Evolutionary conservation across 1,140 invertebrate genomes (phyloP).

Genomic region (Macrobrachium nipponense): DNA sequence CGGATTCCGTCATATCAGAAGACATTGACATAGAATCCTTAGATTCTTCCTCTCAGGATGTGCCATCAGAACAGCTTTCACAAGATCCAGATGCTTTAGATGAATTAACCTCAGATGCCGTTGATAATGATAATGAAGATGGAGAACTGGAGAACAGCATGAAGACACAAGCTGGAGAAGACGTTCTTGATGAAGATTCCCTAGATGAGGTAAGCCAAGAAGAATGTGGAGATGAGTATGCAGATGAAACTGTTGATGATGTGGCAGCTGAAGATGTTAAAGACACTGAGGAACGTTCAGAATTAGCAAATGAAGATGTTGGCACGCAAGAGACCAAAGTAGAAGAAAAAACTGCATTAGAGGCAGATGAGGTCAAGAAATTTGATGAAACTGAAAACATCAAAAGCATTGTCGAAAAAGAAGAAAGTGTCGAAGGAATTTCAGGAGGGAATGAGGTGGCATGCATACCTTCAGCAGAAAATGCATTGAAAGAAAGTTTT

Average conservation of each 20-base stretch:
- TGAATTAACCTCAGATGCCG: constrained; percentile 43
- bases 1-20: constrained; percentile 55
- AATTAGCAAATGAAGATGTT: background rate
- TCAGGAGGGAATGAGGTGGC: too few relatives aligned
- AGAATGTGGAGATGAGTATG: constrained; percentile 11
- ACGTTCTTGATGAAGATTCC: background rate
- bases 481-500: too few relatives aligned
- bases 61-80: constrained; percentile 48
- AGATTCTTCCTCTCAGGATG: constrained; percentile 55
- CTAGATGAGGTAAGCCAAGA: background rate
- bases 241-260: constrained; percentile 15
- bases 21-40: constrained; percentile 54
- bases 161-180: background rate
- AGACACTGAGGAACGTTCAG: background rate
- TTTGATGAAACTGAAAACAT: too few relatives aligned
- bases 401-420: too few relatives aligned
- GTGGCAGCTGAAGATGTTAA: background rate
- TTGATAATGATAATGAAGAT: constrained; percentile 51
- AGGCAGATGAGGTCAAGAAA: too few relatives aligned
- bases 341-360: too few relatives aligned
- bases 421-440: too few relatives aligned
- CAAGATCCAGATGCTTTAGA: constrained; percentile 36
- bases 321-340: too few relatives aligned
- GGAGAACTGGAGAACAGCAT: constrained; percentile 3
- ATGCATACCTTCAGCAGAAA: too few relatives aligned